Conservation (phyloP, 2,797 vertebrate genomes). For the Aphelocoma californica region DNA sequence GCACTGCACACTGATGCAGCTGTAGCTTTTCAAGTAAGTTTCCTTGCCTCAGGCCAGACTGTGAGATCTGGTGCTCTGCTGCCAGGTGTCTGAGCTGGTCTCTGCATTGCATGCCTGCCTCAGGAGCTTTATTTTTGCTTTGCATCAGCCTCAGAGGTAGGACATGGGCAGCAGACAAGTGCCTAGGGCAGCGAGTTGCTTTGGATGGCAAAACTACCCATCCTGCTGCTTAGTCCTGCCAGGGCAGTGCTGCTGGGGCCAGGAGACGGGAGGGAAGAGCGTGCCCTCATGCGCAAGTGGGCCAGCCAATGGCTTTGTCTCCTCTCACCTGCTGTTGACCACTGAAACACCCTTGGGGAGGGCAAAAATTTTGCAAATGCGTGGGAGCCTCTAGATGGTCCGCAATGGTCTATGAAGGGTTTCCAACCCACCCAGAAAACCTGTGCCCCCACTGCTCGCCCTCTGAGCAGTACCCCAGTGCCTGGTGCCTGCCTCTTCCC, state of each 20-base stretch:
- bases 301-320: not conserved
- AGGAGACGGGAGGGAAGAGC: not conserved
- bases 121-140: not conserved
- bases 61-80: not conserved
- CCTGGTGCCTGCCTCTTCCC: not conserved
- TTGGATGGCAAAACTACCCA: not conserved
- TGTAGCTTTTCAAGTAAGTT: not conserved
- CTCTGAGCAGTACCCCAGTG: not conserved
- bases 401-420: rapidly evolving
- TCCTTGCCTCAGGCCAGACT: not conserved
- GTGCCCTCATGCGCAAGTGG: not conserved
- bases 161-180: not conserved
- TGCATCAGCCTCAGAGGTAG: not conserved
- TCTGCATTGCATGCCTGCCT: not conserved
- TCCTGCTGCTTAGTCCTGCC: not conserved
- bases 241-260: not conserved
- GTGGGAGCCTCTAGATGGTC: not conserved
- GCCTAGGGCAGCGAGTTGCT: not conserved
- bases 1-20: not conserved
- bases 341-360: not conserved
- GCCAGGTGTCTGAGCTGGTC: not conserved
- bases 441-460: not conserved
- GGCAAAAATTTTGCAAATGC: not conserved
- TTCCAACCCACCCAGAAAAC: not conserved
- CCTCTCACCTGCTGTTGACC: not conserved